Base-by-base conservation (phyloP, 2,113 vertebrate genomes). In the Mola mola region DNA sequence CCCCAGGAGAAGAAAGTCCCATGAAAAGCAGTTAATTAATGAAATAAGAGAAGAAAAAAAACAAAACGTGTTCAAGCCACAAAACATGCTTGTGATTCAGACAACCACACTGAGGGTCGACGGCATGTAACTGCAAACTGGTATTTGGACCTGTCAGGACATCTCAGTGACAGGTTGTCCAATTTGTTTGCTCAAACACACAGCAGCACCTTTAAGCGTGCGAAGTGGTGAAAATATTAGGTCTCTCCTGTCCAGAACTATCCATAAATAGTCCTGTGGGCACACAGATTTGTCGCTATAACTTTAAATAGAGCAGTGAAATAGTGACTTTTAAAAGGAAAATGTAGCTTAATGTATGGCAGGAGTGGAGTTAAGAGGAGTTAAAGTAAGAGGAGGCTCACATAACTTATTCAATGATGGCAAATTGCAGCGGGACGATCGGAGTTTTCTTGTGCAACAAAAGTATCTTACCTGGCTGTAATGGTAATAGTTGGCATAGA, bases 1-100 rank as follows among this genome's bases (percentile, higher is more conserved):
- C 59, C 66, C 83, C 77, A 58, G 72, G 79, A 79, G 84, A 76
- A 62, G 67, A 37, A 74, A 41, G 28, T 34, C 8, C 42, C 36
- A 38, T 40, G 19, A 5, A 57, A 64, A 44, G 41, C 13, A 8
- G n/a, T 33, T 6, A 25, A 40, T 51, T 48, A 0, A 21, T 3
- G 4, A 5, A 47, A 21, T 3, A 26, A 16, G 13, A 5, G 6
- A 49, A 9, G 1, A 12, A 13, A 40, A 41, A 26, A 10, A 43
- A 24, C 41, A 42, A 31, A 28, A 47, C 25, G 62, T 66, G 49
- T 42, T 76, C n/a, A 52, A 34, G 29, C 19, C 38, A 43, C 25
- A 53, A 28, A 76, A 50, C 66, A 63, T 78, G 72, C 72, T 83
- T 66, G 74, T 44, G 28, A 53, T 75, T 3, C 17, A 17, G 48